These are phyloP conservation scores for Nemotelus nigrinus DNA, from an alignment of 2,888 invertebrate species.

Conservation along the genomic window DNA sequence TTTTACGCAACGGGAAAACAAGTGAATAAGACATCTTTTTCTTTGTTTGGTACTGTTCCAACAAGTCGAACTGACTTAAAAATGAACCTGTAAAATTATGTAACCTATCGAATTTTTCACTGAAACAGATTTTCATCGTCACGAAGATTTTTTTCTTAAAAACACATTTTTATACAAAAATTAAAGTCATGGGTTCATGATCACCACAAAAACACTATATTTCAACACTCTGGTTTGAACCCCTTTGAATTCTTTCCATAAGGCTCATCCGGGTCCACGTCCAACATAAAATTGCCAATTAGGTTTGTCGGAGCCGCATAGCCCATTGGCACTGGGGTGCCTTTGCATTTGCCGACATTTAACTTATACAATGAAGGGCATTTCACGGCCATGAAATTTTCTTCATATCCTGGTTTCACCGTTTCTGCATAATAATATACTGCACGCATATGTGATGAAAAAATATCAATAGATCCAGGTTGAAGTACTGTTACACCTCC, in stretches of 20 bases:
- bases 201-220: too few species aligned
- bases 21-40: too few species aligned
- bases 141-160: too few species aligned
- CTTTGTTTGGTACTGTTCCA: too few species aligned
- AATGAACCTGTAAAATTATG: too few species aligned
- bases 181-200: too few species aligned
- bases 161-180: too few species aligned
- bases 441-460: conserved; percentile 47
- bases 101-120: too few species aligned
- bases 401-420: conserved; percentile 41
- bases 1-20: too few species aligned
- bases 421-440: conserved; percentile 47
- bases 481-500: neutral
- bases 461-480: conserved; percentile 45
- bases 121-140: too few species aligned
- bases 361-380: neutral
- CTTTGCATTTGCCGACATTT: conserved; percentile 21
- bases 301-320: conserved; percentile 55
- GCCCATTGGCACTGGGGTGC: conserved; percentile 57
- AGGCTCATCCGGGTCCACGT: conserved; percentile 56
- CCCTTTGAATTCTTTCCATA: conserved; percentile 54
- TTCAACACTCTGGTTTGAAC: too few species aligned
- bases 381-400: conserved; percentile 29
- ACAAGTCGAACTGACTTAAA: too few species aligned
- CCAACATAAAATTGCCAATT: conserved; percentile 62